These are phyloP conservation scores for Phoxinus dragarum DNA, from an alignment of 2,797 vertebrate genomes.

Conservation along the genomic window DNA sequence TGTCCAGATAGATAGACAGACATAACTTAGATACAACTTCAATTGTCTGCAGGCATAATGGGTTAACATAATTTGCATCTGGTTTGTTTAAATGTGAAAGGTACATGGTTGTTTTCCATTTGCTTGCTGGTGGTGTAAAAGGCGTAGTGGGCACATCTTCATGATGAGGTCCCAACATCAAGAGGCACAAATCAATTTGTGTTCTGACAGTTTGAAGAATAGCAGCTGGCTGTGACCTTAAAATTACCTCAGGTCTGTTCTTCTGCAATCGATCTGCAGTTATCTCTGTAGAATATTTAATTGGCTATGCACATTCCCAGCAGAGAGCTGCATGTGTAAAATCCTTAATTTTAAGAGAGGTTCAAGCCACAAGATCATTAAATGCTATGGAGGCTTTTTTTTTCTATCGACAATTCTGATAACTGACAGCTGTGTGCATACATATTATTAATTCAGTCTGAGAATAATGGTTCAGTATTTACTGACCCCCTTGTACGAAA, in stretches of 20 bases:
- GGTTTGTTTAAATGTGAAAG: slow-evolving; percentile 14
- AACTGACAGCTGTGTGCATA: slow-evolving; percentile 42
- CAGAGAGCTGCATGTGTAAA: slow-evolving; percentile 38
- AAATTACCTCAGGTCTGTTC: slow-evolving; percentile 62
- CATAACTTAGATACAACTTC: no score
- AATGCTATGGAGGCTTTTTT: slow-evolving; percentile 16
- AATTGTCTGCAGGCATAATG: not conserved
- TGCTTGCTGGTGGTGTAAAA: slow-evolving; percentile 22
- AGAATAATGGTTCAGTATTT: slow-evolving; percentile 41
- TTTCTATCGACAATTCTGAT: slow-evolving; percentile 26
- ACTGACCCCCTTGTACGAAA: slow-evolving; percentile 34
- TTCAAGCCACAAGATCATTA: slow-evolving; percentile 52
- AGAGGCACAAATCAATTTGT: slow-evolving; percentile 61
- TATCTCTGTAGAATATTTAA: slow-evolving; percentile 64
- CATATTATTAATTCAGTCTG: slow-evolving; percentile 36
- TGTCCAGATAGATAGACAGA: not conserved
- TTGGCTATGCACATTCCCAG: slow-evolving; percentile 52
- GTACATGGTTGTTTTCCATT: slow-evolving; percentile 3
- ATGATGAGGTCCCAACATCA: slow-evolving; percentile 49
- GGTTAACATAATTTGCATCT: slow-evolving; percentile 9
- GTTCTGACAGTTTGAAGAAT: slow-evolving; percentile 64
- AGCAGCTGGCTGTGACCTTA: slow-evolving; percentile 63
- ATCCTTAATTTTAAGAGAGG: slow-evolving; percentile 41
- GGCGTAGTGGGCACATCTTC: slow-evolving; percentile 44
- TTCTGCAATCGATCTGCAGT: slow-evolving; percentile 61